Percentiles rank a stretch among this genome's conserved stretches.
These are phyloP conservation scores for Schizopygopsis malacanthus DNA, from an alignment of 2,797 vertebrate genomes.

Conservation along the genomic window DNA sequence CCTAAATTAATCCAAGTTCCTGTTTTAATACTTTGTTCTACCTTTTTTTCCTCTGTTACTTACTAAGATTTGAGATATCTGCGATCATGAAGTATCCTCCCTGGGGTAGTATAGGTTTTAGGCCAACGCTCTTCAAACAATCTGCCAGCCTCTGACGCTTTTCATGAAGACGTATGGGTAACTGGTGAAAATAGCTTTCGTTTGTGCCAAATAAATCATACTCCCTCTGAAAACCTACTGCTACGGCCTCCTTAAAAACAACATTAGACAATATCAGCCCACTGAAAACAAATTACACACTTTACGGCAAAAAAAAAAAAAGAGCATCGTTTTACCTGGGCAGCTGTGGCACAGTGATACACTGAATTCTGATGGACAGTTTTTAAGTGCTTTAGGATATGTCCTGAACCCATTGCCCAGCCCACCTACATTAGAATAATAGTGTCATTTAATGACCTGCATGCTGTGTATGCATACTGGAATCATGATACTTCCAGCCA, in stretches of 20 bases:
- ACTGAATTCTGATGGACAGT: slow-evolving; percentile 90
- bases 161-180: slow-evolving; percentile 77
- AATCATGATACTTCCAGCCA: not conserved
- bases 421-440: slow-evolving; percentile 82
- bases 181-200: slow-evolving; percentile 89
- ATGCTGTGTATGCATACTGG: not conserved
- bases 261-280: not conserved
- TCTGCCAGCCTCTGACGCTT: slow-evolving; percentile 82
- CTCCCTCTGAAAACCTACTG: slow-evolving; percentile 85
- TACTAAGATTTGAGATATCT: slow-evolving; percentile 90
- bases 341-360: slow-evolving; percentile 88
- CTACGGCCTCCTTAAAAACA: slow-evolving; percentile 85
- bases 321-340: slow-evolving; percentile 81
- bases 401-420: slow-evolving; percentile 85
- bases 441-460: not conserved
- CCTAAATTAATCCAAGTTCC: not conserved
- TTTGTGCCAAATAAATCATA: slow-evolving; percentile 78
- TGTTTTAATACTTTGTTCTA: not conserved
- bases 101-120: slow-evolving; percentile 86
- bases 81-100: slow-evolving; percentile 91
- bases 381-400: slow-evolving; percentile 85
- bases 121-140: slow-evolving; percentile 81
- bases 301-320: not conserved
- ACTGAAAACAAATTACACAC: not conserved
- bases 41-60: slow-evolving; percentile 60